phyloP scores from a whole-genome alignment of 2,113 vertebrate genomes.

The Etia nguti region DNA sequence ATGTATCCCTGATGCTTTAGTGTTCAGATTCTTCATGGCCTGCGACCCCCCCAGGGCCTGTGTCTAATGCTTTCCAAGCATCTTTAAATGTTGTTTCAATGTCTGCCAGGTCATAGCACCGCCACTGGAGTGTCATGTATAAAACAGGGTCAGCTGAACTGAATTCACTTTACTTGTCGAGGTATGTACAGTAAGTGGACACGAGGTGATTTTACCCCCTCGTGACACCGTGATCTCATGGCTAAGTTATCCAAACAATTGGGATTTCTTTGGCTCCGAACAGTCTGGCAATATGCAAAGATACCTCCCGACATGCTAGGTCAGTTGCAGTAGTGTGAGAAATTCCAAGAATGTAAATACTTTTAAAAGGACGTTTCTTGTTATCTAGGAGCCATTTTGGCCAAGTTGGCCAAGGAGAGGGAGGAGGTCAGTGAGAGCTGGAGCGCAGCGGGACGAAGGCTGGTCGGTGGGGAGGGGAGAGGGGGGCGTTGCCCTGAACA shows the following conservation, averaged over 20 bases:
- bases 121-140: slow-evolving; percentile 32
- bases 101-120: slow-evolving; percentile 29
- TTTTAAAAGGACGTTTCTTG: slow-evolving; percentile 21
- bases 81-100: slow-evolving; percentile 30
- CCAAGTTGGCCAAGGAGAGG: not conserved
- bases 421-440: not conserved
- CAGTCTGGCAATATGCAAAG: slow-evolving; percentile 23
- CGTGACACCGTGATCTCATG: not conserved
- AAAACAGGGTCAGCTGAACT: slow-evolving; percentile 16
- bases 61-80: slow-evolving; percentile 23
- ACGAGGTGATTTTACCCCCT: slow-evolving; percentile 25
- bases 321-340: not conserved
- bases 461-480: not conserved
- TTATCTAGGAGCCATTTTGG: not conserved
- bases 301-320: not conserved
- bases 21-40: slow-evolving; percentile 16
- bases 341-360: slow-evolving; percentile 11
- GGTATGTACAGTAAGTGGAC: slow-evolving; percentile 17
- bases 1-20: not conserved
- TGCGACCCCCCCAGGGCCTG: not conserved
- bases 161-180: slow-evolving; percentile 10
- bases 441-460: not conserved
- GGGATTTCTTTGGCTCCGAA: slow-evolving; percentile 26
- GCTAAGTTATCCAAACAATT: slow-evolving; percentile 33
- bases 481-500: slow-evolving; percentile 7